Conservation (phyloP, 1,140 invertebrate species). For the Ridgeia piscesae region DNA sequence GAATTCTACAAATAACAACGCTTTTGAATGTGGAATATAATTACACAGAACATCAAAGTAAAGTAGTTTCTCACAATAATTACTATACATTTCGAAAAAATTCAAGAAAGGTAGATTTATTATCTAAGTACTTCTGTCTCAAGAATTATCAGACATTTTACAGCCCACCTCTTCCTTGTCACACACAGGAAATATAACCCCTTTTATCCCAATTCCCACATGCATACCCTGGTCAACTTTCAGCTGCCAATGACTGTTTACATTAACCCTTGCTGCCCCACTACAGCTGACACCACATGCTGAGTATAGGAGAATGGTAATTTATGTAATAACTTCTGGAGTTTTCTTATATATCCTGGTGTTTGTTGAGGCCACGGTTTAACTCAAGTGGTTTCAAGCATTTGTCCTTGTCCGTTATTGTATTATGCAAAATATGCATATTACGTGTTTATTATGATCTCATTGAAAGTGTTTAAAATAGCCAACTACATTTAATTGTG, state of each 20-base stretch:
- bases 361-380: not conserved
- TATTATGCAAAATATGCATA: too few species aligned
- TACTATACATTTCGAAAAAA: not conserved
- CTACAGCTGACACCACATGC: not conserved
- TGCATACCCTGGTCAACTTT: not conserved
- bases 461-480: too few species aligned
- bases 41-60: not conserved
- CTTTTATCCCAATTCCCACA: not conserved
- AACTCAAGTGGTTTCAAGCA: not conserved
- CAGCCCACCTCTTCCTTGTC: not conserved
- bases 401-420: not conserved
- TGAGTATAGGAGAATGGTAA: not conserved
- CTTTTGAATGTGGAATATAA: not conserved
- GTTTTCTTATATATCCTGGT: not conserved
- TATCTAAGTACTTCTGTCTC: not conserved
- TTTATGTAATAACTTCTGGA: not conserved
- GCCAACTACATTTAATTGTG: too few species aligned
- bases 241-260: not conserved
- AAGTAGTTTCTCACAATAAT: not conserved
- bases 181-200: not conserved
- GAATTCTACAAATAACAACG: not conserved
- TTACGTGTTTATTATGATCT: too few species aligned
- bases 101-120: too few species aligned
- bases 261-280: not conserved
- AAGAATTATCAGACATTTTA: not conserved